Evolutionary conservation across 1,140 invertebrate species (phyloP).

Genomic region (Micrasema longulum): DNA sequence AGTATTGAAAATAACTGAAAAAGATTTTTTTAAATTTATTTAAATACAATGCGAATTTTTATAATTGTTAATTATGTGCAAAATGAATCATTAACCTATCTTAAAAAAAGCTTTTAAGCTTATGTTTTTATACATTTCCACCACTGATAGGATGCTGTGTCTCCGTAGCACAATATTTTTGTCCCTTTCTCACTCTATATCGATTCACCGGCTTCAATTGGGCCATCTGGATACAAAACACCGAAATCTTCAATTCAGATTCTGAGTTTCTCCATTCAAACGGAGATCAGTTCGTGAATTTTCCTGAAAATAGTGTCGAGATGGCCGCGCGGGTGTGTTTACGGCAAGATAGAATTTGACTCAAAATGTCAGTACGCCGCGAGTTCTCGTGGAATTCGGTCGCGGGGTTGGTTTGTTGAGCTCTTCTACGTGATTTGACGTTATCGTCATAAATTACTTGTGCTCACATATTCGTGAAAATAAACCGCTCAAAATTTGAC

Average conservation of each 20-base stretch:
- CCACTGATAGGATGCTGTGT: constrained; percentile 20
- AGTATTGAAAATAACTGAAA: no score
- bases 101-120: no score
- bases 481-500: not conserved
- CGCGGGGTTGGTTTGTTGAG: not conserved
- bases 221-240: constrained; percentile 35
- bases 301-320: constrained; percentile 24
- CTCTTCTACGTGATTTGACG: constrained; percentile 5
- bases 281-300: not conserved
- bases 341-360: constrained; percentile 18
- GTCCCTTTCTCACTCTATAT: constrained; percentile 20
- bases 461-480: constrained; percentile 12
- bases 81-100: no score
- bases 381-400: constrained; percentile 11
- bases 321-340: constrained; percentile 28
- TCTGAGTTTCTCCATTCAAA: not conserved
- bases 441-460: constrained; percentile 5
- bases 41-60: no score
- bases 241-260: not conserved
- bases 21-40: no score
- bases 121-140: constrained; percentile 14
- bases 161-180: not conserved
- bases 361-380: constrained; percentile 31
- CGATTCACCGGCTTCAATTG: constrained; percentile 20
- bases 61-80: no score